Evolutionary conservation across 2,113 vertebrate genomes (phyloP).

Genomic region (Telmatochromis sp.): DNA sequence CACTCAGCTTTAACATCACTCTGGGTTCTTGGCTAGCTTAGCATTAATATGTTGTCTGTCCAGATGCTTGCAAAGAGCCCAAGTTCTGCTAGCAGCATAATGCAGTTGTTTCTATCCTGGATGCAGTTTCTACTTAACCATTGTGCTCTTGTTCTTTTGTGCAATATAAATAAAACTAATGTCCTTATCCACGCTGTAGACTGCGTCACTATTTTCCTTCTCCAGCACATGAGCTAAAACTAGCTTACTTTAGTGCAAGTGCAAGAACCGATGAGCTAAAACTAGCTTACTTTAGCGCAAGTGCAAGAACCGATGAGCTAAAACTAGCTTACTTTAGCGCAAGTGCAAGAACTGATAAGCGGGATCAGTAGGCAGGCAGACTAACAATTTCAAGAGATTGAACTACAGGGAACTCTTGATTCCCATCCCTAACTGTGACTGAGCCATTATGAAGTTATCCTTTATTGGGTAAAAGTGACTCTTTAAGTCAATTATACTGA

Average conservation of each 20-base stretch:
- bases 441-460: not conserved
- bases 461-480: not conserved
- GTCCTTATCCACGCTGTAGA: not conserved
- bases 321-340: not conserved
- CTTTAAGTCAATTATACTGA: not conserved
- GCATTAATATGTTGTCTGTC: not conserved
- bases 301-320: not conserved
- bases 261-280: not conserved
- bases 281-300: not conserved
- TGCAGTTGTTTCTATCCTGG: not conserved
- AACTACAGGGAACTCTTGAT: not conserved
- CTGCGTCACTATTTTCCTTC: not conserved
- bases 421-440: not conserved
- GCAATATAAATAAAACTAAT: not conserved
- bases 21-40: not conserved
- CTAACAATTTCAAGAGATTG: not conserved
- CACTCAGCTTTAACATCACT: not conserved
- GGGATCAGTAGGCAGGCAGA: not conserved
- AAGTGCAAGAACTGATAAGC: not conserved
- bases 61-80: not conserved
- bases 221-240: not conserved
- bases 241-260: not conserved
- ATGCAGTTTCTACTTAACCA: not conserved
- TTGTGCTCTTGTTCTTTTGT: not conserved
- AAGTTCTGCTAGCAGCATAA: not conserved